These are phyloP conservation scores for Trichonephila clavata DNA, from an alignment of 1,140 invertebrate species.

Conservation along the genomic window DNA sequence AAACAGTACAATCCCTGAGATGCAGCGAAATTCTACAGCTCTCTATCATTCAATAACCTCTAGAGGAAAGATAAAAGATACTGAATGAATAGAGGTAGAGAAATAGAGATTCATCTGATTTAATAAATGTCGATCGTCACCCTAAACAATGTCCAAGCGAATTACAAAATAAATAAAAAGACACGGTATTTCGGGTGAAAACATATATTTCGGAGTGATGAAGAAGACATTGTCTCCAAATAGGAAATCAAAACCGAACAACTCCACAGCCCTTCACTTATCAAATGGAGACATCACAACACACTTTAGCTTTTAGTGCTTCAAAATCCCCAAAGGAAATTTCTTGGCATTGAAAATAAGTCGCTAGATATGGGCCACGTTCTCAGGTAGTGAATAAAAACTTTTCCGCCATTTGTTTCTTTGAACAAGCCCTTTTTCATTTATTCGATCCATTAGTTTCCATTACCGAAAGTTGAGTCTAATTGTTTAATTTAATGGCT, in stretches of 20 bases:
- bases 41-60: slow-evolving; percentile 52
- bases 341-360: slow-evolving; percentile 66
- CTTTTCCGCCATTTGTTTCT: slow-evolving; percentile 23
- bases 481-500: slow-evolving; percentile 74
- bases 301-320: slow-evolving; percentile 75
- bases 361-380: slow-evolving; percentile 58
- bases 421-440: slow-evolving; percentile 60
- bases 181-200: slow-evolving; percentile 54
- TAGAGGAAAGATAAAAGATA: background rate
- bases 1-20: background rate
- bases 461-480: slow-evolving; percentile 61
- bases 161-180: slow-evolving; percentile 70
- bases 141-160: slow-evolving; percentile 54
- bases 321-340: slow-evolving; percentile 60
- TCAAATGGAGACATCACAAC: slow-evolving; percentile 68
- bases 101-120: slow-evolving; percentile 54
- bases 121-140: slow-evolving; percentile 68
- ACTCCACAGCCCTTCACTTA: slow-evolving; percentile 48
- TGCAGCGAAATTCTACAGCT: slow-evolving; percentile 18
- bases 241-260: slow-evolving; percentile 69
- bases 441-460: slow-evolving; percentile 67
- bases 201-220: slow-evolving; percentile 61
- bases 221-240: slow-evolving; percentile 25
- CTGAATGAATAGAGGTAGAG: background rate
- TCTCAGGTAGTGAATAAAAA: slow-evolving; percentile 52